phyloP scores from a whole-genome alignment of 2,888 invertebrate species.

The Halocaridina rubra region DNA sequence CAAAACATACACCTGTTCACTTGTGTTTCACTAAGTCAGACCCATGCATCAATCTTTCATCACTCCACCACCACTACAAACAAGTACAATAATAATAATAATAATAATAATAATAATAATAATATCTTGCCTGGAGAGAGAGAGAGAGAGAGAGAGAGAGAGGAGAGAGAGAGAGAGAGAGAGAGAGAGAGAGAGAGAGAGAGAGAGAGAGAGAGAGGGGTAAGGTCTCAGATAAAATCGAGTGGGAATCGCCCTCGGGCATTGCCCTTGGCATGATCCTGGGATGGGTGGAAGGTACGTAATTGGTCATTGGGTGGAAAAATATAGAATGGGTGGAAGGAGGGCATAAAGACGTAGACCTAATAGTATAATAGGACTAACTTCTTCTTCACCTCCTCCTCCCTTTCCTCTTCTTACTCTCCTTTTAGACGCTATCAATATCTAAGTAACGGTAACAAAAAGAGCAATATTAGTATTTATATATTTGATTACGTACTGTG shows the following conservation, averaged over 20 bases:
- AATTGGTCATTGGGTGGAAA: background rate
- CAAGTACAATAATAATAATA: too few species aligned
- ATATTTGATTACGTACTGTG: too few species aligned
- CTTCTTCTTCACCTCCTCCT: too few species aligned
- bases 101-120: background rate
- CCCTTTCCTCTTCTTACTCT: background rate
- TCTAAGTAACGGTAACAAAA: too few species aligned
- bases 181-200: background rate
- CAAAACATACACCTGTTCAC: too few species aligned
- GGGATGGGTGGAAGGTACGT: background rate
- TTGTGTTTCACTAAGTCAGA: too few species aligned
- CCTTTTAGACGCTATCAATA: background rate
- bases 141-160: background rate
- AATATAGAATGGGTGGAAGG: background rate
- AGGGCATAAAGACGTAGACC: too few species aligned
- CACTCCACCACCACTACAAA: too few species aligned
- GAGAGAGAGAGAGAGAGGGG: background rate
- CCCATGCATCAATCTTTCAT: too few species aligned
- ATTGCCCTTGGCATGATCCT: constrained; percentile 19
- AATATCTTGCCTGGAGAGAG: background rate
- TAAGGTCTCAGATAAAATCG: background rate
- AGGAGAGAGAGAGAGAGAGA: background rate
- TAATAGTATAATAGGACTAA: too few species aligned
- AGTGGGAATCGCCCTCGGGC: constrained; percentile 26
- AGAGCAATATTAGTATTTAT: too few species aligned